Conservation (phyloP, 2,113 vertebrate species). For the Malurus elegans region DNA sequence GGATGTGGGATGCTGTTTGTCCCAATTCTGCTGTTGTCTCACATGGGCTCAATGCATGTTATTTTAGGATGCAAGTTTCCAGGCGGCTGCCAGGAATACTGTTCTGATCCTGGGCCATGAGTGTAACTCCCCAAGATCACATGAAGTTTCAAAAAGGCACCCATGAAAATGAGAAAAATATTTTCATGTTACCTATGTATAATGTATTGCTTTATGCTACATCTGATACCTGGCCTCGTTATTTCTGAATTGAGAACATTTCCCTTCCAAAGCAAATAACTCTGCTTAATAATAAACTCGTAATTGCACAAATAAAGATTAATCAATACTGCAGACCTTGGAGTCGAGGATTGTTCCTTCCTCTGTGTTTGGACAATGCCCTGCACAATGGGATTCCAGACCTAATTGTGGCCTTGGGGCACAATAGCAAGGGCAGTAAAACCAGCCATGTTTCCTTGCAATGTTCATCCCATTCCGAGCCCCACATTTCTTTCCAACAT, state of each 20-base stretch:
- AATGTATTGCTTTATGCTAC: fast-evolving
- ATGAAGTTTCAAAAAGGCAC: background rate
- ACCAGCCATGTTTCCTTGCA: background rate
- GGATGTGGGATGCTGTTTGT: background rate
- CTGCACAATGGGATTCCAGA: constrained; percentile 15
- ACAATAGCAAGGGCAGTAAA: constrained; percentile 3
- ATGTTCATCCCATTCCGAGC: background rate
- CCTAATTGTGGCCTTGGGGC: constrained; percentile 39
- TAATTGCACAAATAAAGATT: constrained; percentile 15
- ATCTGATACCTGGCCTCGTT: background rate
- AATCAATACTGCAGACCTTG: background rate
- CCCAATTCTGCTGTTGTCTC: background rate
- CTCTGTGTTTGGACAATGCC: constrained; percentile 5
- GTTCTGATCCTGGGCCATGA: background rate
- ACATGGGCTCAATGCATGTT: background rate
- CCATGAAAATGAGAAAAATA: background rate
- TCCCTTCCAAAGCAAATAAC: background rate
- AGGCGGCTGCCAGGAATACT: background rate
- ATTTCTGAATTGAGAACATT: background rate
- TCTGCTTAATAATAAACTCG: background rate
- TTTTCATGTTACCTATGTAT: background rate
- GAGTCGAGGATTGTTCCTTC: background rate
- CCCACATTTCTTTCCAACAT: background rate
- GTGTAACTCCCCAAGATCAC: background rate
- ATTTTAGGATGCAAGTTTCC: background rate